Percentiles rank a stretch among this genome's conserved stretches.
Conservation (phyloP, 2,797 vertebrate genomes). For the Sus cebifrons region DNA sequence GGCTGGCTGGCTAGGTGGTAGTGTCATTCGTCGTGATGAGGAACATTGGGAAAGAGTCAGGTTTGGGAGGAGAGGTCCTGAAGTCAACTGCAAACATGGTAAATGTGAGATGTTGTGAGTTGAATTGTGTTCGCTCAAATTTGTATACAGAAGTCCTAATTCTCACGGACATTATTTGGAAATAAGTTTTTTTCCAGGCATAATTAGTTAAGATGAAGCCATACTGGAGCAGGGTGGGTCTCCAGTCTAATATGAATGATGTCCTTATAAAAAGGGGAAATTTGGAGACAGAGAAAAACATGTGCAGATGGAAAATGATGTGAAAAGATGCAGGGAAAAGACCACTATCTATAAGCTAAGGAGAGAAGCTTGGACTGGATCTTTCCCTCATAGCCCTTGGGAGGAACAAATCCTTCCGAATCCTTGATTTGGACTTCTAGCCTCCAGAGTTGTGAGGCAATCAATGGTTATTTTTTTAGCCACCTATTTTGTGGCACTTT, state of each 20-base stretch:
- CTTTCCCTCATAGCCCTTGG: not conserved
- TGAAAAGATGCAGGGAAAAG: not conserved
- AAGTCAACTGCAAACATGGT: not conserved
- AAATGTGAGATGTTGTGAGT: not conserved
- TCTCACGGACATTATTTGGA: not conserved
- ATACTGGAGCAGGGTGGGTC: not conserved
- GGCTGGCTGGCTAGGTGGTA: not conserved
- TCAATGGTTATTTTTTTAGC: not conserved
- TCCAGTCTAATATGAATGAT: not conserved
- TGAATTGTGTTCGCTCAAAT: not conserved
- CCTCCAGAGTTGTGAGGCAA: not conserved
- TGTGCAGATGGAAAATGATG: not conserved
- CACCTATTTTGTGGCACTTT: not conserved
- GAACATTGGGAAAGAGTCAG: not conserved
- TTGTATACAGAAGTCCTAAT: not conserved
- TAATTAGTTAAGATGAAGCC: not conserved
- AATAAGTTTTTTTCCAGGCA: not conserved
- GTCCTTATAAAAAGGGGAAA: not conserved
- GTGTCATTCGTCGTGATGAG: not conserved
- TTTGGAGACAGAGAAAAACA: not conserved
- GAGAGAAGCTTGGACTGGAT: not conserved
- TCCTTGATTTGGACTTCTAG: not conserved
- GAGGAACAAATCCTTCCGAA: not conserved
- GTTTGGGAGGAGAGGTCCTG: not conserved
- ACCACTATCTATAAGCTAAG: not conserved